Conservation (phyloP, 2,797 vertebrate genomes). For the Macrochelys suwanniensis region DNA sequence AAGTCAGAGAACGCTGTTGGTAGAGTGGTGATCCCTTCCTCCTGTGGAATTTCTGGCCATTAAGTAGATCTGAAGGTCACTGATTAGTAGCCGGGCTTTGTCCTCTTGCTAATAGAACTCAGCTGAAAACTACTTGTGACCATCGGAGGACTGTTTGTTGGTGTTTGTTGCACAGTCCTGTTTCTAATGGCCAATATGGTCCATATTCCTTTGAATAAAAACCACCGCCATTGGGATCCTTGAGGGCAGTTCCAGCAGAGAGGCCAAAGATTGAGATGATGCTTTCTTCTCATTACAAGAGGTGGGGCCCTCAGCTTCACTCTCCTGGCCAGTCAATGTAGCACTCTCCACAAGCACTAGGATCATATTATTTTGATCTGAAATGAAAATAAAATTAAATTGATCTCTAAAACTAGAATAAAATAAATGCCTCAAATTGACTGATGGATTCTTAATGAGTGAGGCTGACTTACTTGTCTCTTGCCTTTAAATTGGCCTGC, state of each 20-base stretch:
- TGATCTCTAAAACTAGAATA: not conserved
- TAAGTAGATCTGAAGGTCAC: not conserved
- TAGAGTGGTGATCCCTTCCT: not conserved
- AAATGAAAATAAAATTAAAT: not conserved
- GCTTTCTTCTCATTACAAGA: not conserved
- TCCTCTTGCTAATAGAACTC: not conserved
- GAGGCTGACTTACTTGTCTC: not conserved
- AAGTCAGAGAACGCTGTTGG: not conserved
- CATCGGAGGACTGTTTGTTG: not conserved
- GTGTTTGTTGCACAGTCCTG: not conserved
- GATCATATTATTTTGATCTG: not conserved
- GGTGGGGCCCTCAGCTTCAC: not conserved
- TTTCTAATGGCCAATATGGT: not conserved
- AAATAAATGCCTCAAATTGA: not conserved
- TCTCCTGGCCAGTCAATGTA: not conserved
- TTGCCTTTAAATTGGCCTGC: not conserved
- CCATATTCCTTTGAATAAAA: not conserved
- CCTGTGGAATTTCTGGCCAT: not conserved
- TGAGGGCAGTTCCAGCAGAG: not conserved
- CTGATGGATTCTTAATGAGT: not conserved
- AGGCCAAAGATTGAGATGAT: not conserved
- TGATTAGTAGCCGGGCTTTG: not conserved
- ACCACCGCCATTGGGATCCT: not conserved
- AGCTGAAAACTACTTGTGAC: not conserved
- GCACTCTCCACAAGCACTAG: not conserved